These are phyloP conservation scores for Coenobita brevimanus DNA, from an alignment of 1,140 invertebrate species.

Conservation along the genomic window DNA sequence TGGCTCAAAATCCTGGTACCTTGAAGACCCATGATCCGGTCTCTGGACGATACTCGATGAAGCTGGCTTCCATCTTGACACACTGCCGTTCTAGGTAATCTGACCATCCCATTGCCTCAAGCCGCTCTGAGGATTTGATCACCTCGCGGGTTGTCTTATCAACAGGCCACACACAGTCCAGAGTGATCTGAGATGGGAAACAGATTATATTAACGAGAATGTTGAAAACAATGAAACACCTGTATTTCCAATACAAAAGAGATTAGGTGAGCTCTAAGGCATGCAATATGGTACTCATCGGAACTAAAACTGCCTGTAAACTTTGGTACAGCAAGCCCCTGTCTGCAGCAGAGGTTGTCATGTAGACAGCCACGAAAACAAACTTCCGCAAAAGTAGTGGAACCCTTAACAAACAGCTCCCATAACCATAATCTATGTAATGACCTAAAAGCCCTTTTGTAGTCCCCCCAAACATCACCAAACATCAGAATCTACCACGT, in stretches of 20 bases:
- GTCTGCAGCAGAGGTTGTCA: too few relatives aligned
- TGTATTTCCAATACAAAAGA: background rate
- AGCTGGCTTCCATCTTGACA: conserved; percentile 88
- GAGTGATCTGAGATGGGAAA: conserved; percentile 77
- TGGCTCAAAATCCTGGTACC: conserved; percentile 73
- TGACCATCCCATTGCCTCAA: conserved; percentile 89
- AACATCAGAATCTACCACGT: too few relatives aligned
- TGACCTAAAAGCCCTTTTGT: too few relatives aligned
- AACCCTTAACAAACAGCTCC: too few relatives aligned
- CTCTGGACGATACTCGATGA: conserved; percentile 95
- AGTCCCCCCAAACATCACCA: too few relatives aligned
- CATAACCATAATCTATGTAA: too few relatives aligned
- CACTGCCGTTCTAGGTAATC: conserved; percentile 89
- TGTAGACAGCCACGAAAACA: too few relatives aligned
- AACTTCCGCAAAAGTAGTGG: too few relatives aligned
- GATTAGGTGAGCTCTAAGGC: background rate
- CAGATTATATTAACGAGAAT: background rate
- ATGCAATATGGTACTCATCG: too few relatives aligned
- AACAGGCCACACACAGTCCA: conserved; percentile 95
- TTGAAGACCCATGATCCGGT: conserved; percentile 96
- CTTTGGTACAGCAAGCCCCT: too few relatives aligned
- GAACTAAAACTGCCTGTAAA: too few relatives aligned
- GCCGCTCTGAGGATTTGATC: conserved; percentile 86
- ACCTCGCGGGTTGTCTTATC: conserved; percentile 87
- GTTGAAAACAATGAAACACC: background rate